Conservation (phyloP, 2,113 vertebrate species). For the Dolichallabes microphthalmus region DNA sequence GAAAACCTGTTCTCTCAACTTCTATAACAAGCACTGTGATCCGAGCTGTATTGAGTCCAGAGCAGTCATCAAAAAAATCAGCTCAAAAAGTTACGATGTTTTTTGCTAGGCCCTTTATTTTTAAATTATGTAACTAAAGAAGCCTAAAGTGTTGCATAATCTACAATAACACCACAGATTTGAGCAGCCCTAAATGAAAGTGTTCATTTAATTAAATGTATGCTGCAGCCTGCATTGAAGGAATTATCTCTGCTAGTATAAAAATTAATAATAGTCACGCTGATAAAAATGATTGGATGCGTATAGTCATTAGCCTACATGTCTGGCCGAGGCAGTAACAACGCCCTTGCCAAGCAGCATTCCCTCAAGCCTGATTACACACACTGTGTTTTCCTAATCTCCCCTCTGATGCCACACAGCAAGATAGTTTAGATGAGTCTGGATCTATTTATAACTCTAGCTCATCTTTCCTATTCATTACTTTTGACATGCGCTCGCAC, state of each 20-base stretch:
- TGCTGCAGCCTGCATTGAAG: background rate
- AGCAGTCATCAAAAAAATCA: background rate
- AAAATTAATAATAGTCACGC: background rate
- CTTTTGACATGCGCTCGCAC: background rate
- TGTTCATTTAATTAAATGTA: background rate
- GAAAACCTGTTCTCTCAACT: background rate
- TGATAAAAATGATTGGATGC: background rate
- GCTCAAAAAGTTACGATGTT: background rate
- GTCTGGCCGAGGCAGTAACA: constrained; percentile 14
- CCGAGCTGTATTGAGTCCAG: background rate
- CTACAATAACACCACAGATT: background rate
- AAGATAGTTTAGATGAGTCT: constrained; percentile 9
- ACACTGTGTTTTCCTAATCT: constrained; percentile 21
- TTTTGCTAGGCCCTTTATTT: background rate
- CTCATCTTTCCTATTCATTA: constrained; percentile 1
- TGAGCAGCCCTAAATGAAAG: background rate
- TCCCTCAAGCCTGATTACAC: constrained; percentile 19
- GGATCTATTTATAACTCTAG: background rate
- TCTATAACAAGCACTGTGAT: background rate
- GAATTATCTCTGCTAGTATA: background rate
- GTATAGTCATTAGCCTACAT: background rate
- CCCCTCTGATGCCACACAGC: background rate
- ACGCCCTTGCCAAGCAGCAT: constrained; percentile 17
- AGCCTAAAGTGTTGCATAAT: background rate
- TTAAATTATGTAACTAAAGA: too few relatives aligned